Evolutionary conservation across 2,888 invertebrate species (phyloP), one percentile per base, ranked within the genome.

Genomic region (Phorcus lineatus): DNA sequence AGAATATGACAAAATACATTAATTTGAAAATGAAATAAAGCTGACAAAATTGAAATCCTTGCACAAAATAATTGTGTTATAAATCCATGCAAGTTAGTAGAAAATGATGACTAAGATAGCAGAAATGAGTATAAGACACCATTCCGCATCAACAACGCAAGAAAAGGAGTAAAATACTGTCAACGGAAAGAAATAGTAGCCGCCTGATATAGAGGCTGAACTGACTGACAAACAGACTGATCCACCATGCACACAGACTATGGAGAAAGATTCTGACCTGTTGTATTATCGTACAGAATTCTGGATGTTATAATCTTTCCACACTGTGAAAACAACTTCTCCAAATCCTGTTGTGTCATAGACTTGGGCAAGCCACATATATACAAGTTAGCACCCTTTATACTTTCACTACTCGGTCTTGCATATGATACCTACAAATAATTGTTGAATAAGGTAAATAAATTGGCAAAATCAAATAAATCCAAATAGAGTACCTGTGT

Each of bases 331-430:
- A 93, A 93, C 86, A 93, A 90, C 84, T 88, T 87, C 88, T 93
- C 93, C 86, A 93, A 89, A 86, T 93, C 93, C 82, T 89, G 88
- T 86, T 93, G 93, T 74, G 92, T 91, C 90, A 93, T 90, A 85
- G 89, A 90, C 89, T 92, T 92, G 81, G 93, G 93, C 83, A 93
- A 87, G 81, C 93, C 93, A 90, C 93, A 92, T 86, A 93, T 92
- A 91, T 93, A 93, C 87, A 93, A 90, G 90, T 93, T 93, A 85
- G 93, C 93, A 82, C 92, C 93, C 88, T 93, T 93, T 83, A 93
- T 93, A 85, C 91, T 90, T 87, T 93, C 93, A 88, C 93, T 91
- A 90, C 93, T 93, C 80, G 93, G 93, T 85, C 93, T 88, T 84
- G 93, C 93, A 87, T 91, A 90, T 83, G 93, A 93, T 81, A 93